Evolutionary conservation across 2,888 invertebrate genomes (phyloP), one percentile per base, ranked within the genome.

Genomic region (Lasioglossum oenotherae): DNA sequence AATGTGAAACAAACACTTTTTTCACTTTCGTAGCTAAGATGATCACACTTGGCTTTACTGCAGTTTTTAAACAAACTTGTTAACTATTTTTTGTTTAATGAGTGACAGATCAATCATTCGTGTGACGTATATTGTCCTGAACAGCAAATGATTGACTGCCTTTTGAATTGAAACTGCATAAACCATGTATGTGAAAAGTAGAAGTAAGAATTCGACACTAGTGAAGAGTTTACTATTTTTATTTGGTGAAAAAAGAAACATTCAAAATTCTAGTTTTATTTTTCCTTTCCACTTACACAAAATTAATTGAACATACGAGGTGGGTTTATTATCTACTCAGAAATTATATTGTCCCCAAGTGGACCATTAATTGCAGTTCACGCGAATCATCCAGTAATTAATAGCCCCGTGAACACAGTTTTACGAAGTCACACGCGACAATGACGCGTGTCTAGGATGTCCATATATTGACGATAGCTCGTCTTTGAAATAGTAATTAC

Each of bases 401-500:
- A 64, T 64, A 31, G 60, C 31, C 31, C 2, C 14, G 60, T 2
- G 6, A 27, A 31, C 60, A 64, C 27, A 64, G 27, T 64, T 31
- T 64, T 31, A 64, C 31, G 10, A 5, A 60, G n/a, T 64, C 31
- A 2, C 27, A 31, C 27, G 14, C 27, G 60, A 16, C 6, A 64
- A 64, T 64, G 16, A 64, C 16, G 31, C 2, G 60, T 16, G 60
- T 27, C 14, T 60, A 27, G 27, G 14, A 5, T 60, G 27, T 31
- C 60, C 60, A 6, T 53, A 10, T 53, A 53, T 53, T 53, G 53
- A 3, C 16, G 31, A 31, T 16, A 31, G 60, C 60, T 64, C 16
- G 31, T 31, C 60, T 31, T 64, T 5, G 16, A 64, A 64, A 64
- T 64, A 6, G 27, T 64, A 80, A 80, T 83, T 73, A 73, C 72